Conservation (phyloP, 2,888 invertebrate species). For the Drosophila peninsularis region DNA sequence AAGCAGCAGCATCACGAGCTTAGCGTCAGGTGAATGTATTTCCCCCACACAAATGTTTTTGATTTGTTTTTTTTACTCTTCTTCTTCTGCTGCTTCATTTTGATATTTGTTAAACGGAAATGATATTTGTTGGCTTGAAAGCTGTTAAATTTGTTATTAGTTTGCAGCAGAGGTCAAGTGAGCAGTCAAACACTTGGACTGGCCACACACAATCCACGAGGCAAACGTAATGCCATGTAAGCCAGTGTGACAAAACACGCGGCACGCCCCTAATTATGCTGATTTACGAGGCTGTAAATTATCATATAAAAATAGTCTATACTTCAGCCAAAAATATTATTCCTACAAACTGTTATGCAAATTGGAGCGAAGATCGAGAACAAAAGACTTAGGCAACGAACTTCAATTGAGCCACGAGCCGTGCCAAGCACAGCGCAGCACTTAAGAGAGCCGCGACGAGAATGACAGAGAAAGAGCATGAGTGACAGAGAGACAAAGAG, state of each 20-base stretch:
- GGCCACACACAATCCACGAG: slow-evolving; percentile 53
- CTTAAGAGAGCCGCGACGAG: slow-evolving; percentile 31
- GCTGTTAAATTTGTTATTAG: slow-evolving; percentile 62
- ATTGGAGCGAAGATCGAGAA: slow-evolving; percentile 37
- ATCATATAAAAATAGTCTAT: slow-evolving; percentile 22
- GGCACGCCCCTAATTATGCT: slow-evolving; percentile 11
- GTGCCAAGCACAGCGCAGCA: slow-evolving; percentile 43
- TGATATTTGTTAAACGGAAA: slow-evolving; percentile 64
- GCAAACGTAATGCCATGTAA: slow-evolving; percentile 5
- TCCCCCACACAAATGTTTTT: slow-evolving; percentile 58
- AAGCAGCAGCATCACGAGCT: slow-evolving; percentile 55
- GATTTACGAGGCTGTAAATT: slow-evolving; percentile 43
- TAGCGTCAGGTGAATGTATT: slow-evolving; percentile 68
- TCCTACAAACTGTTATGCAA: slow-evolving; percentile 65
- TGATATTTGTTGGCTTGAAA: slow-evolving; percentile 64
- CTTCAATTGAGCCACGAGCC: slow-evolving; percentile 49
- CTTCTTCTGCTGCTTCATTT: slow-evolving; percentile 14
- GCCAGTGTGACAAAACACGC: slow-evolving; percentile 15
- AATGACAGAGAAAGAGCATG: slow-evolving; percentile 15
- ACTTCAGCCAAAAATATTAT: slow-evolving; percentile 49
- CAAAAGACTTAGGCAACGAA: slow-evolving; percentile 68
- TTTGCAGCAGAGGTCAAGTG: slow-evolving; percentile 69
- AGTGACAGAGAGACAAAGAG: neutral
- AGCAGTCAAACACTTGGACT: slow-evolving; percentile 48
- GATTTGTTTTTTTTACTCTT: slow-evolving; percentile 12